Evolutionary conservation across 2,113 vertebrate species (phyloP).

Genomic region (Dasyornis broadbenti): DNA sequence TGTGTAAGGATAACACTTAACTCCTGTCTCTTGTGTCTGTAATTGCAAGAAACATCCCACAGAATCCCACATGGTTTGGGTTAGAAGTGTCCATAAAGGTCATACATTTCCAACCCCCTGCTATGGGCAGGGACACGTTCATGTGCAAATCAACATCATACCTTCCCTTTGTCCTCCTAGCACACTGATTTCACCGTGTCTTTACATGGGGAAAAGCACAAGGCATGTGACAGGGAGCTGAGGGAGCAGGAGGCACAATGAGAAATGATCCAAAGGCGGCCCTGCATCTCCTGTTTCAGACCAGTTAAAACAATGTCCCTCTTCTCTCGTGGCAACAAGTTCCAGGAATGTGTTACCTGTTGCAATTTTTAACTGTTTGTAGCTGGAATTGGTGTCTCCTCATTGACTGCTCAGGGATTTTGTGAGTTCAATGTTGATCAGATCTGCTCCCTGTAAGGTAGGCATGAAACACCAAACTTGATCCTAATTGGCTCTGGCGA

Average conservation of each 20-base stretch:
- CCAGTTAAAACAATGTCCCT: neutral
- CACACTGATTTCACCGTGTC: accelerated
- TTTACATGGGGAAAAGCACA: accelerated
- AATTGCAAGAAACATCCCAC: neutral
- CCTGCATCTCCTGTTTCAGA: neutral
- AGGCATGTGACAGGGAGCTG: neutral
- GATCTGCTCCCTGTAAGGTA: no score
- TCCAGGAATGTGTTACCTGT: neutral
- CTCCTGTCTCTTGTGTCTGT: neutral
- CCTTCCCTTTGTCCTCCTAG: neutral
- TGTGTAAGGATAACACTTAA: neutral
- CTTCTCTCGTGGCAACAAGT: neutral
- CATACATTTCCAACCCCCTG: neutral
- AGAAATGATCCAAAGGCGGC: accelerated
- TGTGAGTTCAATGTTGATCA: accelerated
- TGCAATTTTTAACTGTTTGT: neutral
- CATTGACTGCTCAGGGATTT: accelerated
- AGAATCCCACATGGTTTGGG: neutral
- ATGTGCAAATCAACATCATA: neutral
- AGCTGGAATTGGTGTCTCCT: no score
- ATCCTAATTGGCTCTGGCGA: neutral
- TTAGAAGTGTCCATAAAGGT: neutral
- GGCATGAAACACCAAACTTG: no score
- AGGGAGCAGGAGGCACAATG: neutral
- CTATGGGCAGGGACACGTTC: neutral